Evolutionary conservation across 1,140 invertebrate species (phyloP).

Genomic region (Trichomalopsis sarcophagae): DNA sequence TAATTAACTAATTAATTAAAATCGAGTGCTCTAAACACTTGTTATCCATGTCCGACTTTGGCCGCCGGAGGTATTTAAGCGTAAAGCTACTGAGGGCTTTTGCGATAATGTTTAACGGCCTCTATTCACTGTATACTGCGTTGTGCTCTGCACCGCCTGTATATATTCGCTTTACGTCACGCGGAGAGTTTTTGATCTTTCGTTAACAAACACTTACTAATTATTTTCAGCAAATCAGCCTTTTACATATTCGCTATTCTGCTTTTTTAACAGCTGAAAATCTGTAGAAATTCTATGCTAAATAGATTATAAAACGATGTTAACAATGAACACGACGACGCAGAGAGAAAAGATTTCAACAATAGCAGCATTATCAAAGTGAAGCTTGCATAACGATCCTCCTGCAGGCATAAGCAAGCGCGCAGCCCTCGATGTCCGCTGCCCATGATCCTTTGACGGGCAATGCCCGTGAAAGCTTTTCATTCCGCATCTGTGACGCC

Average conservation of each 20-base stretch:
- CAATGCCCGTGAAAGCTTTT: neutral
- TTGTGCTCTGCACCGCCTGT: too few species aligned
- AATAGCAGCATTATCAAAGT: neutral
- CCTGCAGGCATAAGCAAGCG: neutral
- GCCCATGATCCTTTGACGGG: neutral
- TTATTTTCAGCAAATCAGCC: too few species aligned
- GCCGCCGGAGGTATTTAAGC: conserved; percentile 17
- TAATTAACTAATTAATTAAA: conserved; percentile 62
- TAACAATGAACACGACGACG: too few species aligned
- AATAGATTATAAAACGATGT: too few species aligned
- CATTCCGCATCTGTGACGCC: neutral
- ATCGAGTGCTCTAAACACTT: conserved; percentile 47
- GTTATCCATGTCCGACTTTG: conserved; percentile 36
- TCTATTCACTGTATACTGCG: neutral
- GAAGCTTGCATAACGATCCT: neutral
- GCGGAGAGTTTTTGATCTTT: too few species aligned
- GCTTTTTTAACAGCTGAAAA: too few species aligned
- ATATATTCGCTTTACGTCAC: too few species aligned
- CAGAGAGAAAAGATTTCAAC: too few species aligned
- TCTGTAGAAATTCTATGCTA: too few species aligned
- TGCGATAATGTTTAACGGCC: neutral
- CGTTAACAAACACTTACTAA: too few species aligned
- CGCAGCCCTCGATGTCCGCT: neutral
- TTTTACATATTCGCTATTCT: too few species aligned
- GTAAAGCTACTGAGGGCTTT: conserved; percentile 17